These are phyloP conservation scores for Perccottus glenii DNA, from an alignment of 2,113 vertebrate species.

Conservation along the genomic window DNA sequence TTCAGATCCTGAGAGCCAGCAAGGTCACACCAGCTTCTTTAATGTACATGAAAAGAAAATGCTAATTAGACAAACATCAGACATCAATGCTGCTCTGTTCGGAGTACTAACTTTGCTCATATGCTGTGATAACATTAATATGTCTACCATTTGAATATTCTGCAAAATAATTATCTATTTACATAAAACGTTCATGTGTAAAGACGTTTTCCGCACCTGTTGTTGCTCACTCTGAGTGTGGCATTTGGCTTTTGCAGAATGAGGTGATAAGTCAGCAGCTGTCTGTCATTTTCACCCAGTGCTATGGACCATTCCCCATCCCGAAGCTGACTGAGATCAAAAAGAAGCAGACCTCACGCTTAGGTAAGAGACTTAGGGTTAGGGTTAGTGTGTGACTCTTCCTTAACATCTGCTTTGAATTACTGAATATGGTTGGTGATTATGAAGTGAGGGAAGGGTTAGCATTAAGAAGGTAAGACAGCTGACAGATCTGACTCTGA, in stretches of 20 bases:
- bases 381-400: no score
- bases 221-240: neutral
- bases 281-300: constrained; percentile 83
- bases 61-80: constrained; percentile 31
- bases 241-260: constrained; percentile 69
- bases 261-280: constrained; percentile 83
- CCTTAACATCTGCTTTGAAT: neutral
- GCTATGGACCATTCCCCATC: constrained; percentile 84
- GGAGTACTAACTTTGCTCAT: constrained; percentile 16
- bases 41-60: constrained; percentile 25
- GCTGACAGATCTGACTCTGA: neutral
- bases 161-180: constrained; percentile 49
- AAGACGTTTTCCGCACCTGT: constrained; percentile 1
- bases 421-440: constrained; percentile 2
- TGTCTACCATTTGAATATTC: constrained; percentile 42
- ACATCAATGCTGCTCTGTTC: constrained; percentile 12
- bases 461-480: neutral
- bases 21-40: constrained; percentile 68
- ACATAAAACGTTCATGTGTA: constrained; percentile 13
- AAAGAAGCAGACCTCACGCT: constrained; percentile 77
- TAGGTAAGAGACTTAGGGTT: constrained; percentile 70
- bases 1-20: constrained; percentile 82
- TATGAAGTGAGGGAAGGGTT: neutral
- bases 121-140: constrained; percentile 29
- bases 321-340: constrained; percentile 81